Evolutionary conservation across 2,888 invertebrate genomes (phyloP).

Genomic region (Ormyrus thymus): DNA sequence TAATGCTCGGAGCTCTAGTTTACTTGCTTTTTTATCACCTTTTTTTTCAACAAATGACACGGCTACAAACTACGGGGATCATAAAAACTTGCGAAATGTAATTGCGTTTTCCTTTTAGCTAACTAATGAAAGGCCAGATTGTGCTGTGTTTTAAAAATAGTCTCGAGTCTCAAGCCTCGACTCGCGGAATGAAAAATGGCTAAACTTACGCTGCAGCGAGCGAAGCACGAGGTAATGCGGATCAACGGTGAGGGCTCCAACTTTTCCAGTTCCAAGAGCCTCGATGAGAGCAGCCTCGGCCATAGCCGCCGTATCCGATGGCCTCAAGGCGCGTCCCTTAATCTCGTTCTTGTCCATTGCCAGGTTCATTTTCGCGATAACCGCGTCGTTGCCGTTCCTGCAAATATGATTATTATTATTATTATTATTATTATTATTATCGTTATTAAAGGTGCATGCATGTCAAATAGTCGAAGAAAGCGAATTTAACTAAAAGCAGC

Average conservation of each 20-base stretch:
- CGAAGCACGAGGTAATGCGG: conserved; percentile 86
- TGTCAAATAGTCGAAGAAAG: background rate
- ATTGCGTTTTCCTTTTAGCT: too few species aligned
- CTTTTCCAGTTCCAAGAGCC: conserved; percentile 83
- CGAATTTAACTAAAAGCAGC: background rate
- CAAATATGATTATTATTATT: background rate
- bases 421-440: background rate
- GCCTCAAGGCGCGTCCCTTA: conserved; percentile 70
- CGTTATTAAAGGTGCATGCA: background rate
- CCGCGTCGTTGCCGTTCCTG: conserved; percentile 76
- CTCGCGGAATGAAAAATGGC: too few species aligned
- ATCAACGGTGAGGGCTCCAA: conserved; percentile 88
- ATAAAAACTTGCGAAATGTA: too few species aligned
- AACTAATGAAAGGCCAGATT: background rate
- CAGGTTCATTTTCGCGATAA: conserved; percentile 86
- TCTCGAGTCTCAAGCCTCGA: background rate
- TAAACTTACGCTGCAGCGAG: conserved; percentile 80
- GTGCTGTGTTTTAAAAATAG: background rate
- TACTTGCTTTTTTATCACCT: background rate
- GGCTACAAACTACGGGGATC: too few species aligned
- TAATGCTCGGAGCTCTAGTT: background rate
- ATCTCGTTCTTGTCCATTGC: conserved; percentile 81
- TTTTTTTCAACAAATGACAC: background rate
- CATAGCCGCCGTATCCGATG: conserved; percentile 66
- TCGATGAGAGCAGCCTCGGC: conserved; percentile 81